Conservation (phyloP, 2,888 invertebrate genomes). For the Zygothrica quintamaculata region DNA sequence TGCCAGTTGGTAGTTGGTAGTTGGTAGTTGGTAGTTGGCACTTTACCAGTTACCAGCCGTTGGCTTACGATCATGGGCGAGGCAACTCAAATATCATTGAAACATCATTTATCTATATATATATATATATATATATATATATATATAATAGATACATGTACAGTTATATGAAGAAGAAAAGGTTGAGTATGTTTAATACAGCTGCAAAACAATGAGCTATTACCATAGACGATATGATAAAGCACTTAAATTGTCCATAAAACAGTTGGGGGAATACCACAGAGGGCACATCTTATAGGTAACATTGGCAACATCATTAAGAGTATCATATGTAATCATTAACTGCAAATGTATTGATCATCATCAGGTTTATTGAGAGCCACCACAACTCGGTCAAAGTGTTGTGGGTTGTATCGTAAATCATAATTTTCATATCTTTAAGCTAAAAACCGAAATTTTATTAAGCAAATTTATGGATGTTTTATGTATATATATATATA, state of each 20-base stretch:
- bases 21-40: constrained; percentile 22
- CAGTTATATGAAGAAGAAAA: neutral
- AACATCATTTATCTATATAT: constrained; percentile 21
- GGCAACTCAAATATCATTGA: constrained; percentile 48
- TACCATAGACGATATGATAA: constrained; percentile 47
- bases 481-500: constrained; percentile 1
- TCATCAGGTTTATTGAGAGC: constrained; percentile 24
- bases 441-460: constrained; percentile 22
- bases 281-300: neutral
- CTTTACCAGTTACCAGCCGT: constrained; percentile 1
- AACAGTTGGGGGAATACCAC: constrained; percentile 46
- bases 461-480: constrained; percentile 13
- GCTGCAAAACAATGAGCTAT: constrained; percentile 45
- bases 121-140: constrained; percentile 2
- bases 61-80: constrained; percentile 28
- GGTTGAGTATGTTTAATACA: constrained; percentile 20
- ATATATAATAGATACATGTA: neutral
- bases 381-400: constrained; percentile 51
- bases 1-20: constrained; percentile 17
- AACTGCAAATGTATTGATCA: neutral
- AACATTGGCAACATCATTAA: constrained; percentile 4
- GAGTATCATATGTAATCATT: constrained; percentile 16
- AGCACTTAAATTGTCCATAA: constrained; percentile 54
- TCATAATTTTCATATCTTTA: constrained; percentile 44
- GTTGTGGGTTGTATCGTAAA: constrained; percentile 44